A percentile compares a stretch with the other conserved stretches of the same genome.
Evolutionary conservation across 2,888 invertebrate genomes (phyloP).

Genomic region (Aradus depressus): DNA sequence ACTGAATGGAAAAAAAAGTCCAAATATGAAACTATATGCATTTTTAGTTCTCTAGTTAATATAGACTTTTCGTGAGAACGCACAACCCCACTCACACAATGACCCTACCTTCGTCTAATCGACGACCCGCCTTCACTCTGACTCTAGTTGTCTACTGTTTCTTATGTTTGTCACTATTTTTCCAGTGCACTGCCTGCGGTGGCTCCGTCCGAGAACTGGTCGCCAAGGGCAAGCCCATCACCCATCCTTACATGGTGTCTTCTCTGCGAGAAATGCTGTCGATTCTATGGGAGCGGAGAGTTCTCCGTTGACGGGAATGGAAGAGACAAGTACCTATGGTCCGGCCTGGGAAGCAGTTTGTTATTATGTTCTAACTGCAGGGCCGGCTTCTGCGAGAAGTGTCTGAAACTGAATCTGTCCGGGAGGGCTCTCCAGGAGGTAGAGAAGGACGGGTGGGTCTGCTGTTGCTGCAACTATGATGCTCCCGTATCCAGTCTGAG

Average conservation of each 20-base stretch:
- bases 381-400: slow-evolving; percentile 39
- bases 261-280: slow-evolving; percentile 29
- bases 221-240: slow-evolving; percentile 18
- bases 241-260: slow-evolving; percentile 24
- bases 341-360: slow-evolving; percentile 41
- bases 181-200: slow-evolving; percentile 24
- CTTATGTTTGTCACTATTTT: too few species aligned
- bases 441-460: slow-evolving; percentile 24
- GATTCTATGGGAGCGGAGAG: slow-evolving; percentile 33
- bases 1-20: too few species aligned
- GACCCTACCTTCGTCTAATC: too few species aligned
- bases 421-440: slow-evolving; percentile 19
- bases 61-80: too few species aligned
- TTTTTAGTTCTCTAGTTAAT: too few species aligned
- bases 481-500: slow-evolving; percentile 23
- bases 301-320: slow-evolving; percentile 38
- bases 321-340: slow-evolving; percentile 42
- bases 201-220: slow-evolving; percentile 17
- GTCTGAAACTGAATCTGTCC: slow-evolving; percentile 24
- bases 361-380: slow-evolving; percentile 40
- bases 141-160: too few species aligned
- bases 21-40: too few species aligned
- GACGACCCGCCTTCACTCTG: too few species aligned
- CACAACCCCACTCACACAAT: too few species aligned
- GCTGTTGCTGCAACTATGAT: slow-evolving; percentile 23